phyloP scores from a whole-genome alignment of 1,140 invertebrate genomes.

The Papilio polytes region DNA sequence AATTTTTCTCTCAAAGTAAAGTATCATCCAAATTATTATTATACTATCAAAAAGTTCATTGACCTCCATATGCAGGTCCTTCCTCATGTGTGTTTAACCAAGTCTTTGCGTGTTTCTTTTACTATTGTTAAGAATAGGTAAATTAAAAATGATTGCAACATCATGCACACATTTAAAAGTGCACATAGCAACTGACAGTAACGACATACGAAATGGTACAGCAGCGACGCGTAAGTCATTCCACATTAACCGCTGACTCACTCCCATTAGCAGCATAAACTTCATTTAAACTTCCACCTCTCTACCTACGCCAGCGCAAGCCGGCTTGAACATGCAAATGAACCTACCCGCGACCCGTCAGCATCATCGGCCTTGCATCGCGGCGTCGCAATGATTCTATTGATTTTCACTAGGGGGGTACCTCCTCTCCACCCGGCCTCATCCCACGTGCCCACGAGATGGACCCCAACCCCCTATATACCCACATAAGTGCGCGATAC shows the following conservation, averaged over 20 bases:
- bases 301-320: slow-evolving; percentile 21
- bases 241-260: slow-evolving; percentile 30
- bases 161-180: background rate
- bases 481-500: slow-evolving; percentile 38
- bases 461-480: slow-evolving; percentile 37
- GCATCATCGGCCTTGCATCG: slow-evolving; percentile 39
- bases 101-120: background rate
- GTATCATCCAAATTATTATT: background rate
- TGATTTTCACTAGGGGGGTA: slow-evolving; percentile 33
- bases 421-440: slow-evolving; percentile 3
- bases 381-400: slow-evolving; percentile 43
- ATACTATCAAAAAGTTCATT: background rate
- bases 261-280: slow-evolving; percentile 33
- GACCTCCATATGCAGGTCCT: background rate
- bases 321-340: slow-evolving; percentile 35
- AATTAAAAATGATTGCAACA: background rate
- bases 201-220: slow-evolving; percentile 8
- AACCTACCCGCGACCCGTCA: slow-evolving; percentile 39
- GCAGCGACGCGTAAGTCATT: slow-evolving; percentile 13
- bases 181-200: background rate
- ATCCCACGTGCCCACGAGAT: slow-evolving; percentile 34
- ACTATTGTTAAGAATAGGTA: background rate
- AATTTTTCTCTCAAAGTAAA: background rate
- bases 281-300: slow-evolving; percentile 39
- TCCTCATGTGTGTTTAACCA: background rate